A percentile compares a stretch with the other conserved stretches of the same genome.
phyloP scores from a whole-genome alignment of 2,888 invertebrate genomes.

The Sicus ferrugineus region DNA sequence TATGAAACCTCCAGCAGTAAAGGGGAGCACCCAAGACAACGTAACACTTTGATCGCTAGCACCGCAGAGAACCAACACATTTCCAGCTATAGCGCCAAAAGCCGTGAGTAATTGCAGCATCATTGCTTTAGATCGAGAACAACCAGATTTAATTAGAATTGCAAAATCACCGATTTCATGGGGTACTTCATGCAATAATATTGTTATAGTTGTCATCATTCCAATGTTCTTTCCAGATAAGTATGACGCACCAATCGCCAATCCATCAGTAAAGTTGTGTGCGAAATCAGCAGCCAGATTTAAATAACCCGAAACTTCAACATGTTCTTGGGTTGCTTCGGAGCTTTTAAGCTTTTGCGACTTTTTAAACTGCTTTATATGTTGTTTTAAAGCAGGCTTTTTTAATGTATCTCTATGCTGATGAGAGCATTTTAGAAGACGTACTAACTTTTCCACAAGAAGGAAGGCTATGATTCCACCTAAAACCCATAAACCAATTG shows the following conservation, averaged over 20 bases:
- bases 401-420: slow-evolving; percentile 49
- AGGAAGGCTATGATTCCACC: slow-evolving; percentile 92
- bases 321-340: slow-evolving; percentile 65
- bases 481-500: slow-evolving; percentile 93
- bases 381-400: slow-evolving; percentile 39
- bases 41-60: slow-evolving; percentile 71
- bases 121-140: slow-evolving; percentile 93
- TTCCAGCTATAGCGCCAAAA: slow-evolving; percentile 92
- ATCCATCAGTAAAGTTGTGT: slow-evolving; percentile 99
- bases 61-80: slow-evolving; percentile 85
- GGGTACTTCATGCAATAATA: slow-evolving; percentile 97
- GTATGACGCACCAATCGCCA: slow-evolving; percentile 98
- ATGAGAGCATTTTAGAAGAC: slow-evolving; percentile 78
- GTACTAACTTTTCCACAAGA: slow-evolving; percentile 90
- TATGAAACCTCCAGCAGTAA: slow-evolving; percentile 99
- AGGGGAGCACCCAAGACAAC: slow-evolving; percentile 91
- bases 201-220: slow-evolving; percentile 91
- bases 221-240: slow-evolving; percentile 89
- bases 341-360: slow-evolving; percentile 60
- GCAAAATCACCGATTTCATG: slow-evolving; percentile 99
- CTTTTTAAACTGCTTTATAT: slow-evolving; percentile 42
- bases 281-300: slow-evolving; percentile 98
- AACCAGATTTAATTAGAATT: slow-evolving; percentile 96
- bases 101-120: slow-evolving; percentile 92
- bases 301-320: slow-evolving; percentile 87